Percentiles rank a stretch among this genome's conserved stretches.
Conservation (phyloP, 1,140 invertebrate genomes). For the Sycophila sp. region DNA sequence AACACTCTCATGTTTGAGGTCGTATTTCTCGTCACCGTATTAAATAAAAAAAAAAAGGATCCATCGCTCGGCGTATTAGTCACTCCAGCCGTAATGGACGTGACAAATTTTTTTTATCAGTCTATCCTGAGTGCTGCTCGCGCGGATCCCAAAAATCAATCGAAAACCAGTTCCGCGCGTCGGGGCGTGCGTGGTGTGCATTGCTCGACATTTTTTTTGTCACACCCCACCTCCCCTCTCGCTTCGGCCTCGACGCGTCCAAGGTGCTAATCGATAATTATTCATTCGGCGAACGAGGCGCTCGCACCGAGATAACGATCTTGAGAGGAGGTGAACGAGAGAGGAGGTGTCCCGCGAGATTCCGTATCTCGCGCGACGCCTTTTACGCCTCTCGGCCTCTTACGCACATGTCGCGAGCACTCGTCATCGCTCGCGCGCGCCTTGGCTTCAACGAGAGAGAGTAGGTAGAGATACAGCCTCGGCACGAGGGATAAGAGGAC, state of each 20-base stretch:
- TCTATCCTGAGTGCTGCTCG: slow-evolving; percentile 4
- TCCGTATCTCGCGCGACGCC: slow-evolving; percentile 47
- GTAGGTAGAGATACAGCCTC: too few relatives aligned
- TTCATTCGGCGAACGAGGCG: slow-evolving; percentile 49
- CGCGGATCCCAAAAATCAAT: slow-evolving; percentile 24
- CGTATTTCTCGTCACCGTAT: too few relatives aligned
- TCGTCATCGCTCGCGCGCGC: slow-evolving; percentile 34
- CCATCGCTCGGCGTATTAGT: slow-evolving; percentile 3
- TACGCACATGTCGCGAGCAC: background rate
- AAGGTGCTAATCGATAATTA: slow-evolving; percentile 53
- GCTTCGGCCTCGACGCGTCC: background rate
- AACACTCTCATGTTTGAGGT: too few relatives aligned
- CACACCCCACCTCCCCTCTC: too few relatives aligned
- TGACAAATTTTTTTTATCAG: slow-evolving; percentile 33
- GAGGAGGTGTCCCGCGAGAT: slow-evolving; percentile 51
- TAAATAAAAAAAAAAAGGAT: too few relatives aligned
- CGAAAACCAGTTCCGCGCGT: slow-evolving; percentile 25
- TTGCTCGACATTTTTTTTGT: too few relatives aligned
- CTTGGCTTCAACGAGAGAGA: background rate
- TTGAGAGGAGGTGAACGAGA: slow-evolving; percentile 46
- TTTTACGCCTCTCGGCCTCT: slow-evolving; percentile 14
- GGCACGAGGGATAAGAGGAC: slow-evolving; percentile 14
- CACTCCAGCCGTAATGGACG: slow-evolving; percentile 19
- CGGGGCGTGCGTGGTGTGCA: background rate
- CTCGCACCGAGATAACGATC: slow-evolving; percentile 48